A percentile compares a stretch with the other conserved stretches of the same genome.
These are phyloP conservation scores for Bungarus multicinctus DNA, from an alignment of 2,113 vertebrate genomes.

Conservation along the genomic window DNA sequence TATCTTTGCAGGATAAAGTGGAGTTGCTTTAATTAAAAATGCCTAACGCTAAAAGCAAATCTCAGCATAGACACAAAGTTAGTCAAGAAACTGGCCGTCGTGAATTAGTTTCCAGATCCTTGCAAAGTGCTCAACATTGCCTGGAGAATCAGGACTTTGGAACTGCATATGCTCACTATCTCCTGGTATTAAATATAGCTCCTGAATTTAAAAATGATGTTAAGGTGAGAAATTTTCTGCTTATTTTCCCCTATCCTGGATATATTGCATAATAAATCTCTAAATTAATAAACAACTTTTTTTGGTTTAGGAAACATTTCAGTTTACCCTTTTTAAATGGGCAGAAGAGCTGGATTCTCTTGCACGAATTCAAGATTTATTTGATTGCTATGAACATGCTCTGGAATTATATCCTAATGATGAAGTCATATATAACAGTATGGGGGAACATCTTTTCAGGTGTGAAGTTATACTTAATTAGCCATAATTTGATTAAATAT, in stretches of 20 bases:
- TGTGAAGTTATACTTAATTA: conserved; percentile 52
- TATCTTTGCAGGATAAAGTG: neutral
- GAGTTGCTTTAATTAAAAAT: conserved; percentile 44
- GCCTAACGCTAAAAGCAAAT: conserved; percentile 60
- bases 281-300: neutral
- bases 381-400: conserved; percentile 94
- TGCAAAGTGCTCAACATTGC: conserved; percentile 91
- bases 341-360: conserved; percentile 90
- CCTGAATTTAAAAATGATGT: conserved; percentile 80
- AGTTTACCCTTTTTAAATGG: conserved; percentile 93
- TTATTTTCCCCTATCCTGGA: neutral
- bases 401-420: conserved; percentile 90
- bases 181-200: conserved; percentile 89
- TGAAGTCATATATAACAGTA: conserved; percentile 95
- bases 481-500: conserved; percentile 17
- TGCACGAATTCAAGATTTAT: conserved; percentile 86
- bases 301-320: conserved; percentile 85
- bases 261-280: neutral
- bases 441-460: conserved; percentile 99
- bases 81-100: conserved; percentile 75
- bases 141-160: conserved; percentile 87
- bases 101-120: conserved; percentile 84
- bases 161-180: conserved; percentile 93
- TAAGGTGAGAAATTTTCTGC: conserved; percentile 62
- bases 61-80: conserved; percentile 60